These are phyloP conservation scores for Phylloscopus trochilus DNA, from an alignment of 2,113 vertebrate species.

Conservation along the genomic window DNA sequence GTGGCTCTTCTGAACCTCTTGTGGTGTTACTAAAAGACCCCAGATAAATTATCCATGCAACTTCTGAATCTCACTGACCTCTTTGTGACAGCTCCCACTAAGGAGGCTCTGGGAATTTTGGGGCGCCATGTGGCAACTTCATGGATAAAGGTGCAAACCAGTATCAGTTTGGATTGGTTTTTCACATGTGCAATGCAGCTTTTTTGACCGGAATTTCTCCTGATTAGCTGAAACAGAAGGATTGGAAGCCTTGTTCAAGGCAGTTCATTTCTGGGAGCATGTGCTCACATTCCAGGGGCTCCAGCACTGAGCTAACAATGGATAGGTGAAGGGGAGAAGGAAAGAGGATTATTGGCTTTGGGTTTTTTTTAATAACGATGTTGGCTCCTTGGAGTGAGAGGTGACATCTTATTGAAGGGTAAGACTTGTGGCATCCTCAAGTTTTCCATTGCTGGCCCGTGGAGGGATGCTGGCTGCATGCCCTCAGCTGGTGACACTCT, in stretches of 20 bases:
- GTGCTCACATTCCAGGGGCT: not conserved
- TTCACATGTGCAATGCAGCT: not conserved
- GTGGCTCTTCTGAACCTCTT: not conserved
- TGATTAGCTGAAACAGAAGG: not conserved
- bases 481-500: not conserved
- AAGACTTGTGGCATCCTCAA: not conserved
- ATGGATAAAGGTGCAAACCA: not conserved
- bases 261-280: not conserved
- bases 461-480: not conserved
- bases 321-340: not conserved
- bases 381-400: not conserved
- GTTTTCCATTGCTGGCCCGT: not conserved
- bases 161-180: not conserved
- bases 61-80: not conserved
- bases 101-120: not conserved
- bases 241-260: not conserved
- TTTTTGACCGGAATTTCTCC: not conserved
- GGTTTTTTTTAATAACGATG: not conserved
- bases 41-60: not conserved
- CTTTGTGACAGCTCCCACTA: not conserved
- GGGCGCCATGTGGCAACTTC: not conserved
- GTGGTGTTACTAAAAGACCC: not conserved
- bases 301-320: not conserved
- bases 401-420: not conserved
- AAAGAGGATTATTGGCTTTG: not conserved